These are phyloP conservation scores for Reticulitermes lucifugus DNA, from an alignment of 2,888 invertebrate genomes.

Conservation along the genomic window DNA sequence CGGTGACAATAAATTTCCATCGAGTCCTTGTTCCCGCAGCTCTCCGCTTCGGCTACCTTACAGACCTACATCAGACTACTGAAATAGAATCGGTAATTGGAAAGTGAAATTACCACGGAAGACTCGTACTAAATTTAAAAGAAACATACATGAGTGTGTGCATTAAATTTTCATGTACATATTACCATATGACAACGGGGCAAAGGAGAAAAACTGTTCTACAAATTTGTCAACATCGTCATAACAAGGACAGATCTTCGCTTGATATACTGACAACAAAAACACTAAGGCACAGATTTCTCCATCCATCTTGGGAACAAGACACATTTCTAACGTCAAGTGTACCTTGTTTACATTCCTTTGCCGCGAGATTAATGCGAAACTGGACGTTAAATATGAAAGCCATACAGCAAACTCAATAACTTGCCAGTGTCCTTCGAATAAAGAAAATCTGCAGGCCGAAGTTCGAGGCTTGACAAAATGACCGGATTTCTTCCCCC, in stretches of 20 bases:
- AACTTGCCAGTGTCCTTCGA: no score
- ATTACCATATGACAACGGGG: background rate
- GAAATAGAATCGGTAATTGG: background rate
- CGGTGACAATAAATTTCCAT: background rate
- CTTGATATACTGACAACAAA: background rate
- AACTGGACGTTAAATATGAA: no score
- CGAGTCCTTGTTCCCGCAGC: background rate
- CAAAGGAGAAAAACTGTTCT: background rate
- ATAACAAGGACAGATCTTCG: background rate
- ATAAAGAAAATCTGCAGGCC: no score
- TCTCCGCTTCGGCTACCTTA: background rate
- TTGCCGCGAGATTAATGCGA: background rate
- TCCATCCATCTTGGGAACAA: background rate
- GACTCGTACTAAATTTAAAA: background rate
- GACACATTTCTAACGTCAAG: background rate
- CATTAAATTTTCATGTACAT: conserved; percentile 8
- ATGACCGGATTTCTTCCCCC: no score
- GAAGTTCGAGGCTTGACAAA: no score
- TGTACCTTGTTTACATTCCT: background rate
- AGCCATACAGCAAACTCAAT: no score
- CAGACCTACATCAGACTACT: background rate
- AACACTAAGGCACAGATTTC: no score
- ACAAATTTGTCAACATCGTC: conserved; percentile 9
- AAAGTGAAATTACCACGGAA: conserved; percentile 12
- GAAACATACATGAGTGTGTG: background rate